Percentiles rank a stretch among this genome's conserved stretches.
These are phyloP conservation scores for Gambusia affinis DNA, from an alignment of 2,113 vertebrate species.

Conservation along the genomic window DNA sequence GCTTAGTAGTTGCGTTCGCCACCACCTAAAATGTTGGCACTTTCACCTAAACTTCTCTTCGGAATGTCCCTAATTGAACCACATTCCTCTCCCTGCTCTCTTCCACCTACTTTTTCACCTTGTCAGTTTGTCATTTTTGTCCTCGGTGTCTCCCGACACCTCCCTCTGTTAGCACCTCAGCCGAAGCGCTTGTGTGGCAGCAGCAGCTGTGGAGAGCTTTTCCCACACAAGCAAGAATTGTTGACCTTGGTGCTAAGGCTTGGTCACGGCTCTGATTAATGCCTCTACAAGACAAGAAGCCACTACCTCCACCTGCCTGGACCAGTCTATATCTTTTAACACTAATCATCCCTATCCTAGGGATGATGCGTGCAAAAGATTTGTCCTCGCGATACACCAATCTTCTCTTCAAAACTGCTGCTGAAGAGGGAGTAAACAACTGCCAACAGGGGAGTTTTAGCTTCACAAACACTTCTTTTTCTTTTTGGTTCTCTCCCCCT, in stretches of 20 bases:
- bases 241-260: slow-evolving; percentile 75
- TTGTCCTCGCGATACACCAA: slow-evolving; percentile 22
- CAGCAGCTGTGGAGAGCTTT: slow-evolving; percentile 59
- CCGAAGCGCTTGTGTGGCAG: slow-evolving; percentile 44
- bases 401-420: slow-evolving; percentile 27
- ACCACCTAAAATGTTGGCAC: slow-evolving; percentile 49
- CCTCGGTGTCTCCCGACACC: slow-evolving; percentile 43
- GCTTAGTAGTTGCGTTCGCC: slow-evolving; percentile 58
- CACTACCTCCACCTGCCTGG: slow-evolving; percentile 62
- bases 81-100: slow-evolving; percentile 37
- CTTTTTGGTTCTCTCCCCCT: not conserved
- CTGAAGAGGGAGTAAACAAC: slow-evolving; percentile 10
- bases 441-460: slow-evolving; percentile 25
- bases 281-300: slow-evolving; percentile 77
- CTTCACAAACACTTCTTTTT: slow-evolving; percentile 13
- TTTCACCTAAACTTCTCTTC: slow-evolving; percentile 48
- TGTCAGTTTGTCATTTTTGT: slow-evolving; percentile 55
- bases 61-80: slow-evolving; percentile 49
- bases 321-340: slow-evolving; percentile 70
- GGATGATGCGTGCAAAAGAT: slow-evolving; percentile 22
- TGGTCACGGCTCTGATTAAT: slow-evolving; percentile 78
- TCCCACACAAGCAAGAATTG: slow-evolving; percentile 68
- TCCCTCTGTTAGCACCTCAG: slow-evolving; percentile 45
- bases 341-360: slow-evolving; percentile 60
- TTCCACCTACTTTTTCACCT: slow-evolving; percentile 60